Percentiles rank a stretch among this genome's conserved stretches.
These are phyloP conservation scores for Acanthornis magna DNA, from an alignment of 2,797 vertebrate genomes.

Conservation along the genomic window DNA sequence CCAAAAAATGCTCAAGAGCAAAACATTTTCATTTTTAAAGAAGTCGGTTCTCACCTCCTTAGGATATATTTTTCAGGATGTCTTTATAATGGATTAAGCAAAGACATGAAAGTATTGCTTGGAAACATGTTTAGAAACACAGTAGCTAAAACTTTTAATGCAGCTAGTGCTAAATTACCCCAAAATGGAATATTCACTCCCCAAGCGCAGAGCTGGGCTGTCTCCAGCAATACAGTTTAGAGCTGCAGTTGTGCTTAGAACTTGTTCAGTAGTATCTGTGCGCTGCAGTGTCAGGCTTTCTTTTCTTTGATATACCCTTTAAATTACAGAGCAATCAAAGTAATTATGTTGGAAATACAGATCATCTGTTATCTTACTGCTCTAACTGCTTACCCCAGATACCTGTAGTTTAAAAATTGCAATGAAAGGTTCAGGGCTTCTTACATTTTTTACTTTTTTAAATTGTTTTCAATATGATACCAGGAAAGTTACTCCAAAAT, in stretches of 20 bases:
- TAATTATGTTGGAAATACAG: background rate
- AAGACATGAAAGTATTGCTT: background rate
- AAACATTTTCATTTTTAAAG: background rate
- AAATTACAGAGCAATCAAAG: slow-evolving; percentile 26
- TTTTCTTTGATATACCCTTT: slow-evolving; percentile 24
- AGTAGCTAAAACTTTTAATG: background rate
- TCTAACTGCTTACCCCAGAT: background rate
- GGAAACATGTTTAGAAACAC: background rate
- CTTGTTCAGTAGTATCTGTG: background rate
- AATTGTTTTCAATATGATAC: background rate
- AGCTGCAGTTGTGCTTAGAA: background rate
- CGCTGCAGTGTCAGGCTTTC: background rate
- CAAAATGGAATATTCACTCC: background rate
- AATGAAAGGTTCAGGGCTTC: background rate
- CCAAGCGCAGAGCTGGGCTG: background rate
- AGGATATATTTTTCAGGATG: background rate
- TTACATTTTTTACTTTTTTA: background rate
- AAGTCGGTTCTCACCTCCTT: background rate
- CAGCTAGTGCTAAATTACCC: background rate
- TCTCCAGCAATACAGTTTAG: background rate
- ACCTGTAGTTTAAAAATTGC: background rate
- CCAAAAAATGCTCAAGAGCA: background rate
- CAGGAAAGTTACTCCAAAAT: background rate
- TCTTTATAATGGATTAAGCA: background rate
- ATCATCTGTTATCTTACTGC: background rate